Base-by-base conservation (phyloP, 2,888 invertebrate species). In the Esperia sulphurella region DNA sequence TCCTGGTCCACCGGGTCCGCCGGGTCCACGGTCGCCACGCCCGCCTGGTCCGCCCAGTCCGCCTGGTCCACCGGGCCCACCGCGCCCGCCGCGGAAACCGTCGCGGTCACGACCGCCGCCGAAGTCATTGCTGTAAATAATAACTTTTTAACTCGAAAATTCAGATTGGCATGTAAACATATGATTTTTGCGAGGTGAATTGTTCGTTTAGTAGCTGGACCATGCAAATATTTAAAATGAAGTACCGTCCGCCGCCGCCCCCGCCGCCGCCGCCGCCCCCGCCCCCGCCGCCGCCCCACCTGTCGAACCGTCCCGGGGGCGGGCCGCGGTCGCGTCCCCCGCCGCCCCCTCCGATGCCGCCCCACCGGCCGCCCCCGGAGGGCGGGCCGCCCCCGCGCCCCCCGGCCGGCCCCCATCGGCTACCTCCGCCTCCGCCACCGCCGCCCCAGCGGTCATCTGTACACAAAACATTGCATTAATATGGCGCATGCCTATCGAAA, bases 401-500 rank as follows among this genome's bases (percentile, higher is more conserved):
- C 82, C 85, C 59, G 50, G 44, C 60, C 28, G 55, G 61, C 10
- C 71, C 73, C 66, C 74, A 67, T 48, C 73, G 60, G 3, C 60
- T 57, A 1, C 76, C 75, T 9, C 76, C 70, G 8, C 77, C 71
- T 0, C 75, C 68, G 0, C 68, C 61, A 1, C 59, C 56, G 8
- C 66, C 59, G 21, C 65, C 68, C 83, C 86, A 84, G 0, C 85
- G 68, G 13, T 83, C 83, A 41, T 79, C 82, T 80, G 65, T 8
- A 41, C 8, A 47, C 45, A 42, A 0, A 10, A 10, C 10, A 21
- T 21, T 21, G 21, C 21, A 21, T 21, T 5, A 21, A 21, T 21
- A 21, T 21, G 21, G 21, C 21, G 21, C 2, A 21, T 21, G 5
- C n/a, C n/a, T n/a, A n/a, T n/a, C n/a, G n/a, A n/a, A n/a, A n/a